Evolutionary conservation across 2,113 vertebrate genomes (phyloP), one percentile per base, ranked within the genome.

Genomic region (Recurvirostra avosetta): DNA sequence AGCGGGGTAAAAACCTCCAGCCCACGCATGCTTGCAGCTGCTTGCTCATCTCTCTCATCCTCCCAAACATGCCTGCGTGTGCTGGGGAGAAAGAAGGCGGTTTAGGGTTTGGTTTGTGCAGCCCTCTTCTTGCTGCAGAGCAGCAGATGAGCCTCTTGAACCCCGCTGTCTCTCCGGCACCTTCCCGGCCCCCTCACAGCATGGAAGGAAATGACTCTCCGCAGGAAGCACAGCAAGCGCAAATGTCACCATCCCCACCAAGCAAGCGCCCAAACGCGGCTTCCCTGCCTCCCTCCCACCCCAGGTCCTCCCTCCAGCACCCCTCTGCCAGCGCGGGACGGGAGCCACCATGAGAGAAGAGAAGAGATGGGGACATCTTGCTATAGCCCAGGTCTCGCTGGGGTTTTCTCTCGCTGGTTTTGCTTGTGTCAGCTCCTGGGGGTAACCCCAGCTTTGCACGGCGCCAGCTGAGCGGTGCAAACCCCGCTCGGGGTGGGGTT

Each of bases 21-120:
- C 95, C 94, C 96, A 95, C 77, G 53, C 62, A 16, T 0, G 9
- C 89, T 68, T 91, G 80, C 95, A 91, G 96, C 95, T 95, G 91
- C 96, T 79, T 91, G 96, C 53, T 87, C 41, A 36, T 43, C 86
- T 52, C 71, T 77, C 91, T 76, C 41, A 11, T 13, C 77, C 81
- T 89, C 91, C 74, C 91, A 25, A 38, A 80, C 62, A 18, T 16
- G 88, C 91, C 90, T 3, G 76, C 2, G 7, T 45, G 90, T 36
- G 76, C 49, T 0, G 15, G 61, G 84, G 36, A 90, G 41, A 38
- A n/a, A 90, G 41, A 38, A n/a, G 82, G 55, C 4, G 1, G 75
- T 20, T 50, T 5, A 34, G 62, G 86, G 40, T 20, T 92, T 36
- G 86, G 15, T 66, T 79, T 40, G 43, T 14, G 58, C 90, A 88